Evolutionary conservation across 2,797 vertebrate genomes (phyloP).

Genomic region (Oceanodroma leucorhoa): DNA sequence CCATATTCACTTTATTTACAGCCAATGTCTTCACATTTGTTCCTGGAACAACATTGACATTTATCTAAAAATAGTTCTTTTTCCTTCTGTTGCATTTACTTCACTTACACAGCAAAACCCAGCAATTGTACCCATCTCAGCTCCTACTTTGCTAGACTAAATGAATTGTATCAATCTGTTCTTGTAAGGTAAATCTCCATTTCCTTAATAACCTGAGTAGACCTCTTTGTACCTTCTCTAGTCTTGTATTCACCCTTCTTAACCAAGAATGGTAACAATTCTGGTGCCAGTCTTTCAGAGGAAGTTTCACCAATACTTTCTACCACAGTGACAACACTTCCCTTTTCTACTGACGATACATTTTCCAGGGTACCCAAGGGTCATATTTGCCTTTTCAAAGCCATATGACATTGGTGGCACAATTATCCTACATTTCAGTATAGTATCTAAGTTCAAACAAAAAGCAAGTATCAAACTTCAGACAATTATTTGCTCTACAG

Average conservation of each 20-base stretch:
- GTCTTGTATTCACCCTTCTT: background rate
- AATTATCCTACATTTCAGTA: background rate
- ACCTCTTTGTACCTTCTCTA: background rate
- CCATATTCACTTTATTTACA: background rate
- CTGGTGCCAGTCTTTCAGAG: background rate
- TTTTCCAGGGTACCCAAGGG: background rate
- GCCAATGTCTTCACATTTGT: background rate
- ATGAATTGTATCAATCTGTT: background rate
- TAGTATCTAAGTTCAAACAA: background rate
- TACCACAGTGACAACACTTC: rapidly evolving
- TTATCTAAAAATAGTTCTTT: background rate
- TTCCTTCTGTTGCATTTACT: background rate
- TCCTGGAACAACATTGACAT: background rate
- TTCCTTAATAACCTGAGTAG: background rate
- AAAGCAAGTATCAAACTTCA: background rate
- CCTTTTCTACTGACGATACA: background rate
- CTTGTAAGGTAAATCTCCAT: background rate
- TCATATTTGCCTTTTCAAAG: background rate
- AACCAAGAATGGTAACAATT: background rate
- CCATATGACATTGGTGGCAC: background rate
- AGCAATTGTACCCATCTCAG: background rate
- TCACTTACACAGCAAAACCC: background rate
- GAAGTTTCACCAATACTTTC: background rate
- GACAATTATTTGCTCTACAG: background rate
- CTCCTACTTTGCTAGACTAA: background rate